Evolutionary conservation across 2,113 vertebrate species (phyloP).

Genomic region (Aptenodytes patagonicus): DNA sequence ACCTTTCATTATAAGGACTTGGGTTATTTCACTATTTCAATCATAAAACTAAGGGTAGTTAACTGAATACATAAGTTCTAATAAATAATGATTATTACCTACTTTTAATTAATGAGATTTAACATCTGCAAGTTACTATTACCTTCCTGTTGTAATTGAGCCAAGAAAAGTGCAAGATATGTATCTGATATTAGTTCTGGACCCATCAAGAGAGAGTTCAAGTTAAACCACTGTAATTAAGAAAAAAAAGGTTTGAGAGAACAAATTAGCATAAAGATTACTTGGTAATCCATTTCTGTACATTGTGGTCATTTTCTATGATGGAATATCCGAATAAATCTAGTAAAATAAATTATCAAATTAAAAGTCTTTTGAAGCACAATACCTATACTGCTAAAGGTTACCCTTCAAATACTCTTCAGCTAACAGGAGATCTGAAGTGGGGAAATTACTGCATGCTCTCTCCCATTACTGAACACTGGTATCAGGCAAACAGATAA

Average conservation of each 20-base stretch:
- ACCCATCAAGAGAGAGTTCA: conserved; percentile 98
- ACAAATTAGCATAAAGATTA: conserved; percentile 48
- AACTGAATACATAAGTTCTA: not conserved
- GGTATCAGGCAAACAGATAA: not conserved
- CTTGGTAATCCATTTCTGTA: not conserved
- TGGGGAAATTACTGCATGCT: not conserved
- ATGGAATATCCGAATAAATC: not conserved
- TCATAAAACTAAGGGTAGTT: not conserved
- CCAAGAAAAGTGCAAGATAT: conserved; percentile 97
- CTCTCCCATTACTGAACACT: not conserved
- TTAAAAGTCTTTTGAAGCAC: not conserved
- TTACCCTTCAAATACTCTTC: not conserved
- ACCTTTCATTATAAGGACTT: not conserved
- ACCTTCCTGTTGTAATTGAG: conserved; percentile 99
- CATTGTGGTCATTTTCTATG: not conserved
- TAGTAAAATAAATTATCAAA: not conserved
- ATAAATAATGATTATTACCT: conserved; percentile 35
- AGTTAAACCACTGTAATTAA: conserved; percentile 95
- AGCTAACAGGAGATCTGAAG: not conserved
- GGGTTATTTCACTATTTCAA: conserved; percentile 20
- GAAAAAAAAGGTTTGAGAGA: conserved; percentile 54
- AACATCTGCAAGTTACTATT: conserved; percentile 61
- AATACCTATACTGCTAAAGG: not conserved
- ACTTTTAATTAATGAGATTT: conserved; percentile 33
- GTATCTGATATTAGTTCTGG: conserved; percentile 99